phyloP scores from a whole-genome alignment of 2,888 invertebrate genomes.

The Eupithecia insigniata region DNA sequence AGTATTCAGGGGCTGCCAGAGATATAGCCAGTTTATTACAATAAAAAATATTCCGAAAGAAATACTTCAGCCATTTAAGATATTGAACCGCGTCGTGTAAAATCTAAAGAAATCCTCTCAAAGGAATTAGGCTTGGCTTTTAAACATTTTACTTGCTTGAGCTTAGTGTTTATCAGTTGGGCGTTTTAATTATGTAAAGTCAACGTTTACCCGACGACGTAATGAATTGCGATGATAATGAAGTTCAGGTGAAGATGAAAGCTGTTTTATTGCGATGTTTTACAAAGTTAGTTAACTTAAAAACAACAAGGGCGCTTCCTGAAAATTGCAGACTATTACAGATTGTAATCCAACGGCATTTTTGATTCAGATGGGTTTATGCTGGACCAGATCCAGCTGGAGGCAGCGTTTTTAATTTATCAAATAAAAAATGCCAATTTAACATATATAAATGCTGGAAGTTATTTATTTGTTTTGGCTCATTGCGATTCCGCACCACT shows the following conservation, averaged over 20 bases:
- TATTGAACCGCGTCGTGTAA: slow-evolving; percentile 26
- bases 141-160: background rate
- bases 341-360: background rate
- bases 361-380: background rate
- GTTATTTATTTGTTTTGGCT: background rate
- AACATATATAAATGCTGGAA: no score
- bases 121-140: background rate
- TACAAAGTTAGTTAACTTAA: background rate
- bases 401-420: background rate
- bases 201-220: slow-evolving; percentile 7
- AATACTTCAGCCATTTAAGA: slow-evolving; percentile 28
- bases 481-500: background rate
- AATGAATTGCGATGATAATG: slow-evolving; percentile 9
- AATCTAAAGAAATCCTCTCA: slow-evolving; percentile 29
- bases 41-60: slow-evolving; percentile 34
- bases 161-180: slow-evolving; percentile 3
- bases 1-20: slow-evolving; percentile 10
- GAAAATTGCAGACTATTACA: background rate
- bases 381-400: background rate
- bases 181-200: slow-evolving; percentile 12
- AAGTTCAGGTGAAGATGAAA: slow-evolving; percentile 1
- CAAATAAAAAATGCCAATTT: no score
- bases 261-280: background rate
- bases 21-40: slow-evolving; percentile 30
- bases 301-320: background rate